phyloP scores from a whole-genome alignment of 2,113 vertebrate species.

The Rousettus leschenaultii region DNA sequence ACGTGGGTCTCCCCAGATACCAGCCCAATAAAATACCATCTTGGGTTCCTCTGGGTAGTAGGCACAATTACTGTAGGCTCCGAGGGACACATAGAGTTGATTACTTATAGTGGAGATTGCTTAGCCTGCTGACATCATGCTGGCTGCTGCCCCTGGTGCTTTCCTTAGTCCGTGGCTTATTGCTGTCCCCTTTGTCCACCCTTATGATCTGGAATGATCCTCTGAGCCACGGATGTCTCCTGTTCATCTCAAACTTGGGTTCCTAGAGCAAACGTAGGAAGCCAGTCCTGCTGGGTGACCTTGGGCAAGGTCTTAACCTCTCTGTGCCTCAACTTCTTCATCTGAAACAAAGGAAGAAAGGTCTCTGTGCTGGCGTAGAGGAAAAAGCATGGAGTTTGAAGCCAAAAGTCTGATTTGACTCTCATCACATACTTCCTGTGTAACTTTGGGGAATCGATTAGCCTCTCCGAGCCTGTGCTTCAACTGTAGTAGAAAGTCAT shows the following conservation, averaged over 20 bases:
- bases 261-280: not conserved
- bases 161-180: fast-evolving
- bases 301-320: not conserved
- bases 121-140: too few relatives aligned
- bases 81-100: fast-evolving
- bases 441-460: not conserved
- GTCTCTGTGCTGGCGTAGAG: not conserved
- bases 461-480: not conserved
- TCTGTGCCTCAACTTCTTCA: not conserved
- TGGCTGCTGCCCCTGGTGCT: fast-evolving
- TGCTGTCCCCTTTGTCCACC: not conserved
- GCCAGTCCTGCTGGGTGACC: not conserved
- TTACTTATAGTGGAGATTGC: not conserved
- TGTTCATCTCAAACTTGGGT: not conserved
- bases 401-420: not conserved
- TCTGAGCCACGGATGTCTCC: not conserved
- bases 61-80: not conserved
- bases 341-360: not conserved
- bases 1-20: not conserved
- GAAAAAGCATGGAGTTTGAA: not conserved
- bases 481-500: not conserved
- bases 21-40: not conserved
- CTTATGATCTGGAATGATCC: not conserved
- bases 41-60: not conserved
- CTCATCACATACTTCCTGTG: not conserved